Conservation (phyloP, 2,113 vertebrate species). For the Ctenodactylus gundi region DNA sequence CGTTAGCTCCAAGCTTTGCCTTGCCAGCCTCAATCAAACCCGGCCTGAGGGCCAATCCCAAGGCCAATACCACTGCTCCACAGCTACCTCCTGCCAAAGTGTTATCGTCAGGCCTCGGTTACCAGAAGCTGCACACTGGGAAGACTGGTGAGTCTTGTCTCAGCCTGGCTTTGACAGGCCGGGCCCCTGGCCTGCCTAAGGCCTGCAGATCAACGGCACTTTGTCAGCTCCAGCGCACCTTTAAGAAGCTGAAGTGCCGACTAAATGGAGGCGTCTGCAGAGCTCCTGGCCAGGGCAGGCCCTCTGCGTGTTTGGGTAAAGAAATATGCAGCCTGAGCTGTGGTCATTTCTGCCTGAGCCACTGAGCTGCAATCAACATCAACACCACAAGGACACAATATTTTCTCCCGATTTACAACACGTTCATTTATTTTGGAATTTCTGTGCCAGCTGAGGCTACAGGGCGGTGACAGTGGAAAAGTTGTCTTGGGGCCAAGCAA, state of each 20-base stretch:
- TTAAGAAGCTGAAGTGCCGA: constrained; percentile 75
- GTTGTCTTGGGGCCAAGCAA: constrained; percentile 85
- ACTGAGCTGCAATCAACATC: constrained; percentile 85
- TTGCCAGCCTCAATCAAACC: constrained; percentile 67
- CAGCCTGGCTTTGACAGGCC: constrained; percentile 56
- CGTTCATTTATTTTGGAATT: constrained; percentile 87
- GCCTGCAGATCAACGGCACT: constrained; percentile 75
- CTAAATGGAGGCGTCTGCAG: constrained; percentile 77
- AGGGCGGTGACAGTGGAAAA: constrained; percentile 85
- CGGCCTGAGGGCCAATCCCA: constrained; percentile 22
- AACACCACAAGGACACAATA: constrained; percentile 86
- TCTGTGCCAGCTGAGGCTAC: constrained; percentile 84
- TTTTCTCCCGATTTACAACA: constrained; percentile 87
- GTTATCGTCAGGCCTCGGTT: constrained; percentile 63
- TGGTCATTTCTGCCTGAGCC: constrained; percentile 79
- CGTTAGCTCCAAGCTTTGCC: constrained; percentile 49
- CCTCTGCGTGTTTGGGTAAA: constrained; percentile 81
- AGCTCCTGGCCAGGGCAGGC: constrained; percentile 70
- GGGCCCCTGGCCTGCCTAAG: constrained; percentile 63
- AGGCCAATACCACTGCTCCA: constrained; percentile 66
- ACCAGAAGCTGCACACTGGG: constrained; percentile 59
- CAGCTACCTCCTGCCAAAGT: constrained; percentile 67
- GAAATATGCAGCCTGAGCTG: constrained; percentile 83
- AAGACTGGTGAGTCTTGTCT: constrained; percentile 67
- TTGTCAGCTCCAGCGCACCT: constrained; percentile 74